Conservation (phyloP, 2,113 vertebrate genomes). For the Paraplagusia blochii region DNA sequence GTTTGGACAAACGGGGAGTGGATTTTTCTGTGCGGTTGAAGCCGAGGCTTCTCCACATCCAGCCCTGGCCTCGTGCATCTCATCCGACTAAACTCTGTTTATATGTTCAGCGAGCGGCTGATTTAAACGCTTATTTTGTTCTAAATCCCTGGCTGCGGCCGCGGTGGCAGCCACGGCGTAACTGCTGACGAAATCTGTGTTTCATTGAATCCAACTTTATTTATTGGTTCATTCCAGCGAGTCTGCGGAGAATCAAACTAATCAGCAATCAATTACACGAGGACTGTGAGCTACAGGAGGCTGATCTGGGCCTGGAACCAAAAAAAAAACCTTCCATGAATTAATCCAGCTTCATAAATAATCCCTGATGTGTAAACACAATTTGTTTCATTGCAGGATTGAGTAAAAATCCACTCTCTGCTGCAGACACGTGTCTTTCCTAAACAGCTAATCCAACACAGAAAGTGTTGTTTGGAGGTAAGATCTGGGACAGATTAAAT, state of each 20-base stretch:
- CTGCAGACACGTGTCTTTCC: constrained; percentile 45
- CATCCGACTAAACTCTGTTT: constrained; percentile 48
- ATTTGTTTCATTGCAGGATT: constrained; percentile 29
- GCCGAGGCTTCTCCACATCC: constrained; percentile 32
- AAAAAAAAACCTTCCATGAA: constrained; percentile 29
- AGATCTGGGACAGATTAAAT: too few species aligned
- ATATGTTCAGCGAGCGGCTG: constrained; percentile 32
- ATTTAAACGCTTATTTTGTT: constrained; percentile 39
- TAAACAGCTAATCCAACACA: constrained; percentile 33
- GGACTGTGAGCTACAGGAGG: constrained; percentile 34
- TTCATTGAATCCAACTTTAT: constrained; percentile 30
- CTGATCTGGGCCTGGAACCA: constrained; percentile 34
- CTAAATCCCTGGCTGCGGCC: constrained; percentile 12
- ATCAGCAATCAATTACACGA: constrained; percentile 41
- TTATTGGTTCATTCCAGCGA: constrained; percentile 29
- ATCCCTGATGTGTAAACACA: constrained; percentile 29
- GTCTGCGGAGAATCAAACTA: constrained; percentile 19
- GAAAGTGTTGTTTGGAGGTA: constrained; percentile 6
- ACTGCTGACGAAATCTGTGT: constrained; percentile 21
- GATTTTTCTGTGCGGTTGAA: constrained; percentile 3
- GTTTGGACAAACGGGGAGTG: constrained; percentile 28
- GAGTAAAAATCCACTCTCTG: constrained; percentile 17
- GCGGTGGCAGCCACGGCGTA: neutral
- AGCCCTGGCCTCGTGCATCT: constrained; percentile 24
- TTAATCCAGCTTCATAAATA: constrained; percentile 49